Conservation (phyloP, 2,888 invertebrate genomes). For the Nipponacmea schrenckii region DNA sequence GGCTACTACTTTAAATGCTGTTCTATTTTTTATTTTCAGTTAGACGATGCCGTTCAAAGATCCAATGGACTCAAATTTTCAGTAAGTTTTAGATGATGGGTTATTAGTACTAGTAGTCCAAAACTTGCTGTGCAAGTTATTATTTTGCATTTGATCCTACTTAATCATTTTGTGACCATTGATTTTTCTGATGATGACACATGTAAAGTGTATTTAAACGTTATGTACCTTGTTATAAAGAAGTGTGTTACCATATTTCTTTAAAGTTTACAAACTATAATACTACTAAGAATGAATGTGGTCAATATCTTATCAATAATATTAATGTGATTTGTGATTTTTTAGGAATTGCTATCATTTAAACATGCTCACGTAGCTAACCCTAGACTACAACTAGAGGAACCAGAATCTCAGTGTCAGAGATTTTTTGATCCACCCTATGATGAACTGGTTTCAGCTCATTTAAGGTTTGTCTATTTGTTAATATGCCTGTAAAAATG, state of each 20-base stretch:
- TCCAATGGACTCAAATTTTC: conserved; percentile 58
- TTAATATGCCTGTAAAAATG: too few species aligned
- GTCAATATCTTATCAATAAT: too few species aligned
- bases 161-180: too few species aligned
- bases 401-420: conserved; percentile 78
- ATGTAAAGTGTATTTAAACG: too few species aligned
- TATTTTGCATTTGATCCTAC: neutral
- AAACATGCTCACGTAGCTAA: conserved; percentile 79
- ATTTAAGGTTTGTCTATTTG: conserved; percentile 76
- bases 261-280: too few species aligned
- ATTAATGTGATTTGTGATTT: conserved; percentile 12
- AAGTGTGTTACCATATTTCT: neutral
- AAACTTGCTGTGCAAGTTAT: neutral
- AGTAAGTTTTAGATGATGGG: conserved; percentile 41
- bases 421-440: conserved; percentile 79
- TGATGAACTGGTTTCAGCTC: conserved; percentile 80
- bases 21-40: conserved; percentile 38
- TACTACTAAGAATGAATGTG: too few species aligned
- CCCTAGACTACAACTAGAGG: conserved; percentile 76
- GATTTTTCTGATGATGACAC: too few species aligned
- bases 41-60: conserved; percentile 53
- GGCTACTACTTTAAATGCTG: too few species aligned
- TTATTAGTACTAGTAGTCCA: neutral
- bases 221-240: neutral
- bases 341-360: conserved; percentile 67